phyloP scores from a whole-genome alignment of 1,140 invertebrate species.

The Heliothis virescens region DNA sequence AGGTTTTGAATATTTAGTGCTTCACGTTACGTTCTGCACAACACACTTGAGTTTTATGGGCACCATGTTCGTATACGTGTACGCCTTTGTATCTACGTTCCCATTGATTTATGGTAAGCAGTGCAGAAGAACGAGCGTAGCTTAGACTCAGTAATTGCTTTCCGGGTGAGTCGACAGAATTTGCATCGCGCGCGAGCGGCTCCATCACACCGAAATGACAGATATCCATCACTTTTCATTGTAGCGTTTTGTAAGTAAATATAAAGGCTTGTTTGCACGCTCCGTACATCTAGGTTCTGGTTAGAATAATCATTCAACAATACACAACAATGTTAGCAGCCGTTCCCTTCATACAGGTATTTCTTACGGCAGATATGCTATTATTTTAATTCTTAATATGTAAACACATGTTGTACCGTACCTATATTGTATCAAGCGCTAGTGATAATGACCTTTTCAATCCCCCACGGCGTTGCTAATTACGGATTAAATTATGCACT shows the following conservation, averaged over 20 bases:
- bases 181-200: slow-evolving; percentile 52
- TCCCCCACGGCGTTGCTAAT: slow-evolving; percentile 32
- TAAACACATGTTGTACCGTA: background rate
- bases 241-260: slow-evolving; percentile 40
- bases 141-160: slow-evolving; percentile 60
- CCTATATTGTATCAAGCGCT: background rate
- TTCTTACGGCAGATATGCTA: no score
- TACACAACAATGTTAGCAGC: no score
- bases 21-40: slow-evolving; percentile 5
- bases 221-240: slow-evolving; percentile 48
- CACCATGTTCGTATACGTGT: slow-evolving; percentile 23
- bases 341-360: no score
- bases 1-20: background rate
- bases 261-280: slow-evolving; percentile 14
- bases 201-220: slow-evolving; percentile 45
- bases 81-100: slow-evolving; percentile 29
- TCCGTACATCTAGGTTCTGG: slow-evolving; percentile 13
- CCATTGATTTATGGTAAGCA: slow-evolving; percentile 55
- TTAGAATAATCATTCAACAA: slow-evolving; percentile 18
- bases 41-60: background rate
- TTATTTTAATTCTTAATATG: no score
- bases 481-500: slow-evolving; percentile 52
- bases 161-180: slow-evolving; percentile 59
- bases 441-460: background rate
- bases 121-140: slow-evolving; percentile 46